Conservation (phyloP, 2,797 vertebrate species). For the Hapalemur alaotrensis region DNA sequence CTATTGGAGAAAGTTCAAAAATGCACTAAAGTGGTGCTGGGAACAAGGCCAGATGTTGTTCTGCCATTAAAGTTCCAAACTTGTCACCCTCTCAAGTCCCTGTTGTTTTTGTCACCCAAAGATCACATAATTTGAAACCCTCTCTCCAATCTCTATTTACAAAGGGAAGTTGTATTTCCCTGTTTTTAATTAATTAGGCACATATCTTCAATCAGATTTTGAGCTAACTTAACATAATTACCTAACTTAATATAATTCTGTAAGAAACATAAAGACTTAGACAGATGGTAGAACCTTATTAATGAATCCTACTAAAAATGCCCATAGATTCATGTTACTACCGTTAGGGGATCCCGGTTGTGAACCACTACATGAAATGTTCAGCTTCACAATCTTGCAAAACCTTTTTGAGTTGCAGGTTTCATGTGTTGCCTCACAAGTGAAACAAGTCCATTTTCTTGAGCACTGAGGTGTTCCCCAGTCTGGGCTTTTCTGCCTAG, state of each 20-base stretch:
- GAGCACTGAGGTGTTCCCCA: slow-evolving; percentile 66
- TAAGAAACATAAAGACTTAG: neutral
- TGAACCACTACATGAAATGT: neutral
- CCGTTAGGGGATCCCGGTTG: neutral
- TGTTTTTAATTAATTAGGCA: neutral
- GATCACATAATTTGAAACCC: neutral
- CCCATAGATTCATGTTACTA: neutral
- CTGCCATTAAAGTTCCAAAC: neutral
- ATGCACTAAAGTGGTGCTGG: neutral
- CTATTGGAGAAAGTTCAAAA: neutral
- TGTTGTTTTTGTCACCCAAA: neutral
- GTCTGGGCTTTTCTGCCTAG: slow-evolving; percentile 64
- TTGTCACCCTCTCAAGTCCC: neutral
- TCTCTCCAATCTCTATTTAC: neutral
- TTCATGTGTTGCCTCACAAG: slow-evolving; percentile 41
- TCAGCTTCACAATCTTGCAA: neutral
- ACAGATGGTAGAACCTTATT: neutral
- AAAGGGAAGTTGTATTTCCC: neutral
- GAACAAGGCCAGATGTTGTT: neutral
- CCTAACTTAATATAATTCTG: neutral
- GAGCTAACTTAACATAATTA: neutral
- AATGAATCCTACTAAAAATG: neutral
- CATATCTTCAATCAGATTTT: neutral
- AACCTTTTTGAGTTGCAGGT: neutral
- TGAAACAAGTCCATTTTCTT: slow-evolving; percentile 52